These are phyloP conservation scores for Pteropus rufus DNA, from an alignment of 2,797 vertebrate genomes.

Conservation along the genomic window DNA sequence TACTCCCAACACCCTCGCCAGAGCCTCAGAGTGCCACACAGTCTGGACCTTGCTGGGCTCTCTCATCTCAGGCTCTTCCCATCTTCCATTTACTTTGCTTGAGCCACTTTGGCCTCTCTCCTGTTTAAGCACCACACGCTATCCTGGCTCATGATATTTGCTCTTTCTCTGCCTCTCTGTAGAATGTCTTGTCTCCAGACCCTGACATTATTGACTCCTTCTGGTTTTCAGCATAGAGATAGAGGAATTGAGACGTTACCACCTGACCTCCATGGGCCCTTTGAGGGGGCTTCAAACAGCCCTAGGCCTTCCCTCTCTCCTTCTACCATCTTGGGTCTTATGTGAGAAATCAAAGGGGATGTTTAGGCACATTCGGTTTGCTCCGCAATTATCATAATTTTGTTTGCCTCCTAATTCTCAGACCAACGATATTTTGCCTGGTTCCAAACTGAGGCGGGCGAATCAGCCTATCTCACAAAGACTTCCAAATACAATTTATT, in stretches of 20 bases:
- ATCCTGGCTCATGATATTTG: not conserved
- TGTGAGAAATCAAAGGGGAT: not conserved
- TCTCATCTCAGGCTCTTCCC: fast-evolving
- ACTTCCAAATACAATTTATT: not conserved
- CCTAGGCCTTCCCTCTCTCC: not conserved
- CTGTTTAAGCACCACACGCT: not conserved
- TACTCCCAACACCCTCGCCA: fast-evolving
- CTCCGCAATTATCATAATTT: not conserved
- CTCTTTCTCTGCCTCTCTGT: not conserved
- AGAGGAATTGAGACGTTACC: not conserved
- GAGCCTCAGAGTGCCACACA: not conserved
- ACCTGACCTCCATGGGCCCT: not conserved
- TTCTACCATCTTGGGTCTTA: not conserved
- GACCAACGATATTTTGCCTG: not conserved
- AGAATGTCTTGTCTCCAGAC: not conserved
- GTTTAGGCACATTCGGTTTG: fast-evolving
- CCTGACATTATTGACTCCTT: not conserved
- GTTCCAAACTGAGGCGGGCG: not conserved
- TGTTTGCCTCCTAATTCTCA: not conserved
- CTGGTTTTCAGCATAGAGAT: not conserved
- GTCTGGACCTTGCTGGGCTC: not conserved
- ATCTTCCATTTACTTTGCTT: not conserved
- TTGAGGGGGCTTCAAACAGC: not conserved
- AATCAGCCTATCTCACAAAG: not conserved
- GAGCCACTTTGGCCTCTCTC: not conserved